Base-by-base conservation (phyloP, 1,140 invertebrate species). In the Paralvinella palmiformis region DNA sequence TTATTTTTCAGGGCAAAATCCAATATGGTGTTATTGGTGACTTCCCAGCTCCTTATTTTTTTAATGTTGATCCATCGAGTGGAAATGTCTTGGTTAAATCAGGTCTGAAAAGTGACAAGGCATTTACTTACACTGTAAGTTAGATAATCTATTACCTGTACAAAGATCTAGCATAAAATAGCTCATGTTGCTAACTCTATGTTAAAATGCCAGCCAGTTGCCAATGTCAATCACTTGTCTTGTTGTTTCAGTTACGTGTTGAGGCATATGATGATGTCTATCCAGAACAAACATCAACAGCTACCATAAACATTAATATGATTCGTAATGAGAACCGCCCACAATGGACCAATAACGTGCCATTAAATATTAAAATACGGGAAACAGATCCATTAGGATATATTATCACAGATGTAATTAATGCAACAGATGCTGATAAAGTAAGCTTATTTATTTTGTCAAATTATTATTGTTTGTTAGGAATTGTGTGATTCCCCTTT, bases 21-120 rank as follows among this genome's bases (percentile, higher is more conserved):
- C 62, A 62, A 1, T 74, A 73, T 45, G 55, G 24, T 13, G 57
- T 68, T 1, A 57, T 64, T 29, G 73, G 73, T 10, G 67, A 72
- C 37, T 63, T 63, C 36, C 67, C 63, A 5, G 66, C 73, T 41
- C 64, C 68, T 20, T 63, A 68, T 32, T 74, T 72, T 67, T 74
- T 74, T 45, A 59, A 45, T 29, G 58, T 74, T 20, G 52, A 71
- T 45, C 17, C 45, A 13, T 50, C 10, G 10, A 33, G 31, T 48
- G 67, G 63, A 57, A 20, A 13, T 22, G 57, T 63, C 20, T 33
- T 24, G 24, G 50, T 63, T 20, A 41, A 27, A 37, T 33, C 29
- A 17, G n/a, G 27, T 27, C 53, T 63, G n/a, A 55, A 35, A 15
- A 36, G 29, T 4, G 62, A 63, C 32, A 57, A 55, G 35, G 32